phyloP scores from a whole-genome alignment of 2,888 invertebrate genomes.

The Entomobrya proxima region DNA sequence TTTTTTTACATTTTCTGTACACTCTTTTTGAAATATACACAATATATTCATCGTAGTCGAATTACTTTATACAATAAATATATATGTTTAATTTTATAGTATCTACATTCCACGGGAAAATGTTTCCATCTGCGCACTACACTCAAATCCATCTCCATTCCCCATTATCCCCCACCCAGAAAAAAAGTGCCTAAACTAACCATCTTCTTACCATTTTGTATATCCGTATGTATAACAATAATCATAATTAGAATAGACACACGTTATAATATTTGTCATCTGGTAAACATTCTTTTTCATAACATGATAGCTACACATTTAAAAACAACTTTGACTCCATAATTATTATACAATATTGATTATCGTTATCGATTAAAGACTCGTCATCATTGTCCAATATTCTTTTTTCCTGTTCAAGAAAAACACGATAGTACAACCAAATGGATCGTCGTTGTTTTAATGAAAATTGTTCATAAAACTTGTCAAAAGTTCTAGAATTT shows the following conservation, averaged over 20 bases:
- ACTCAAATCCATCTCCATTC: not conserved
- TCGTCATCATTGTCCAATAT: not conserved
- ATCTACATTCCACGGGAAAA: not conserved
- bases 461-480: not conserved
- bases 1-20: slow-evolving; percentile 23
- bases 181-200: no score
- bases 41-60: not conserved
- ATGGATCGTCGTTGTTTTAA: not conserved
- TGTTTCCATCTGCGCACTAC: not conserved
- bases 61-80: not conserved
- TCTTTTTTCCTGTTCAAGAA: not conserved
- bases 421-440: not conserved
- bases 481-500: no score
- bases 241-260: not conserved
- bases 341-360: not conserved
- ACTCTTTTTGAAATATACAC: not conserved
- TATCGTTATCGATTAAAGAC: not conserved
- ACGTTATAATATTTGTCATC: not conserved
- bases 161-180: no score
- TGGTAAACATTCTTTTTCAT: not conserved
- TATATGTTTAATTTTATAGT: no score
- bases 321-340: not conserved
- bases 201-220: not conserved
- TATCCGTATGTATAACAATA: not conserved
- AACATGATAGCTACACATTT: not conserved